Base-by-base conservation (phyloP, 2,797 vertebrate genomes). In the Rhodeus uyekii region DNA sequence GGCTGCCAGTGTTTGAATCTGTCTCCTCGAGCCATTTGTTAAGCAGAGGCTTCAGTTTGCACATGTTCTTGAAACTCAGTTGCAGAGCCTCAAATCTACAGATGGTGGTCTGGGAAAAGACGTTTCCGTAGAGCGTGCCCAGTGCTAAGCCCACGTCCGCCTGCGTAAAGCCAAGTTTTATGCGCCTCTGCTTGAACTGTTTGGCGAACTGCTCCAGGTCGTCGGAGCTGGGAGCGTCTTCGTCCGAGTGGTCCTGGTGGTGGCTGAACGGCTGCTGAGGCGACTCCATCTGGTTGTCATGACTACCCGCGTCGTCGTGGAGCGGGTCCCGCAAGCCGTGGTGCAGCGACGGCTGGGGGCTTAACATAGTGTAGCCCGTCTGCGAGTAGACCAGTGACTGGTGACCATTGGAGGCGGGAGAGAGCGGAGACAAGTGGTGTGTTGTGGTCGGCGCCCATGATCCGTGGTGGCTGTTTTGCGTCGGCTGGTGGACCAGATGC, bases 11-110 rank as follows among this genome's bases (percentile, higher is more conserved):
- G 94, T 96, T 96, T n/a, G 98, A 98, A 95, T 99, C 98, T 90
- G 97, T 97, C 94, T 99, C 98, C 95, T 99, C 98, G 91, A 99
- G 95, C 98, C 98, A 99, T 95, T 99, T 99, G 96, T 98, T 98
- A 91, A 99, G 94, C 76, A 98, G 95, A 74, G 96, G 97, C 92
- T 98, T 98, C 88, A 98, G 96, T 94, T 98, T 98, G 93, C 97
- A 98, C 97, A 97, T 98, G 95, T 98, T 98, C 94, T 98, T 98
- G 95, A 97, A 98, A 94, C 97, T 98, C 86, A 98, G 96, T 91
- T 98, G 97, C 91, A 98, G 94, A 87, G 97, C 97, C 94, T 98
- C 97, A 90, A 97, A 98, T 90, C 96, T 95, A 95, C 97, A 98
- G 94, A 98, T 98, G 72, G 97, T 98, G 92, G 97, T 98, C 92